Percentiles rank a stretch among this genome's conserved stretches.
These are phyloP conservation scores for Drosophila borealis DNA, from an alignment of 2,888 invertebrate species.

Conservation along the genomic window DNA sequence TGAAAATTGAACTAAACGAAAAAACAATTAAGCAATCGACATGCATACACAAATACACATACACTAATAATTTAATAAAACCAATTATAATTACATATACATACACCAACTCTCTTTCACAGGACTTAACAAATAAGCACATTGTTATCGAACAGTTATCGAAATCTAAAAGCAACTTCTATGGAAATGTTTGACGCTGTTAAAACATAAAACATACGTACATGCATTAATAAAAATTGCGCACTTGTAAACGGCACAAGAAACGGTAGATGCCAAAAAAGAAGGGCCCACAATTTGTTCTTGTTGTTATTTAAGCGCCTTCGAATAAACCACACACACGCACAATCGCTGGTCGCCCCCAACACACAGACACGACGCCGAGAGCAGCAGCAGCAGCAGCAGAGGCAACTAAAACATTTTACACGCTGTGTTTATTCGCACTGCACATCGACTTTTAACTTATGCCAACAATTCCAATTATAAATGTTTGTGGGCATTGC, in stretches of 20 bases:
- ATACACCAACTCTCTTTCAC: background rate
- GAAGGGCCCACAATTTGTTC: conserved; percentile 8
- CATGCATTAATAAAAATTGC: conserved; percentile 4
- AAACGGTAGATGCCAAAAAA: conserved; percentile 15
- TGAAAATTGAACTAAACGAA: background rate
- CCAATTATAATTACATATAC: background rate
- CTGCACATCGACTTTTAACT: background rate
- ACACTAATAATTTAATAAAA: background rate
- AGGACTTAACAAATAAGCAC: conserved; percentile 14
- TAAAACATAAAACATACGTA: conserved; percentile 1
- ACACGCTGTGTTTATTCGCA: conserved; percentile 26
- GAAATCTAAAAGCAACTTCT: conserved; percentile 15
- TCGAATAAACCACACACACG: conserved; percentile 16
- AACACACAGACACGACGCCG: conserved; percentile 18
- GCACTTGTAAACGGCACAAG: conserved; percentile 16
- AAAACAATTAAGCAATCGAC: background rate
- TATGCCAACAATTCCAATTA: conserved; percentile 11
- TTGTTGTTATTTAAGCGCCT: conserved; percentile 32
- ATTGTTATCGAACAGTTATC: conserved; percentile 19
- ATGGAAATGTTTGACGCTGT: background rate
- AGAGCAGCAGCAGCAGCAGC: conserved; percentile 14
- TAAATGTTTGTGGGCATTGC: conserved; percentile 12
- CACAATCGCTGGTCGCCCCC: conserved; percentile 8
- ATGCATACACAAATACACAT: background rate
- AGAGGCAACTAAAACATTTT: conserved; percentile 53